These are phyloP conservation scores for Stenichneumon culpator DNA, from an alignment of 2,888 invertebrate genomes.

Conservation along the genomic window DNA sequence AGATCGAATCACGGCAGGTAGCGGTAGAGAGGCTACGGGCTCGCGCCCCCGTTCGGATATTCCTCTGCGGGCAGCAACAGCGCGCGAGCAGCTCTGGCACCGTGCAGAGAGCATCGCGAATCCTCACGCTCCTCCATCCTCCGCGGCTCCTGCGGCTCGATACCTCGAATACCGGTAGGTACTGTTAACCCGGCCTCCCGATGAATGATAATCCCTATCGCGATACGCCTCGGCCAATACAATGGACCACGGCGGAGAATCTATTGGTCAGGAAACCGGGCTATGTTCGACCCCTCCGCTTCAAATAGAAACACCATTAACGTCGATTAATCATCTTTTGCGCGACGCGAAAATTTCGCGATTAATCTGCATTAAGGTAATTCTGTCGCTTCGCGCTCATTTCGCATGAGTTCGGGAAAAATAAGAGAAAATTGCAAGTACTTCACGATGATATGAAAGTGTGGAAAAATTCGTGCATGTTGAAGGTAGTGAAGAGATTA, in stretches of 20 bases:
- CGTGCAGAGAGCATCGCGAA: not conserved
- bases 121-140: constrained; percentile 53
- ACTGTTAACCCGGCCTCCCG: constrained; percentile 73
- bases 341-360: too few species aligned
- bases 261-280: constrained; percentile 72
- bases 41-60: constrained; percentile 53
- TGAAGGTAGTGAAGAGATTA: too few species aligned
- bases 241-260: constrained; percentile 77
- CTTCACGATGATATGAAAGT: too few species aligned
- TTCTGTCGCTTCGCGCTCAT: too few species aligned
- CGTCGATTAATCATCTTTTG: too few species aligned
- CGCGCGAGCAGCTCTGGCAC: not conserved
- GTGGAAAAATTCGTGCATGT: too few species aligned
- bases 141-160: constrained; percentile 1
- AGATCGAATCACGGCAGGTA: constrained; percentile 77
- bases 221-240: constrained; percentile 79
- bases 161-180: constrained; percentile 65
- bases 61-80: not conserved
- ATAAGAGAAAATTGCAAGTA: too few species aligned
- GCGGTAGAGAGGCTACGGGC: constrained; percentile 21
- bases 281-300: too few species aligned
- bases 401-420: too few species aligned
- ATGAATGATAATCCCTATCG: constrained; percentile 83
- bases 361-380: too few species aligned
- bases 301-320: too few species aligned